phyloP scores from a whole-genome alignment of 2,888 invertebrate genomes.

The Sussaba pulchella region DNA sequence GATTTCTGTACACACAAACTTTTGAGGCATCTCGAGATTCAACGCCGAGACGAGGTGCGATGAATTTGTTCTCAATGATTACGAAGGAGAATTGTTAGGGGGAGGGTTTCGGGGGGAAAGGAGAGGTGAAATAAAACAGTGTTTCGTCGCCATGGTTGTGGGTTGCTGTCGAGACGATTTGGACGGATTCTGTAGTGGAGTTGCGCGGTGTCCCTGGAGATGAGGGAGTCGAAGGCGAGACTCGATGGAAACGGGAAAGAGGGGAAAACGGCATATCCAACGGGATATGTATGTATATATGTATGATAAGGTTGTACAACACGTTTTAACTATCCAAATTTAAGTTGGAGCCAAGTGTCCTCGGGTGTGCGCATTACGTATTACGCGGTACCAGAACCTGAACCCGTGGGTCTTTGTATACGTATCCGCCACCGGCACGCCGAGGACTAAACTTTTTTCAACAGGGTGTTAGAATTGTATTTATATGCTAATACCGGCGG shows the following conservation, averaged over 20 bases:
- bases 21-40: background rate
- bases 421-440: conserved; percentile 51
- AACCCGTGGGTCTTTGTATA: conserved; percentile 17
- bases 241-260: conserved; percentile 51
- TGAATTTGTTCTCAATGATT: conserved; percentile 25
- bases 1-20: background rate
- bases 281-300: conserved; percentile 11
- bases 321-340: conserved; percentile 77
- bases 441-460: conserved; percentile 73
- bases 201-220: conserved; percentile 18
- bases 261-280: conserved; percentile 62
- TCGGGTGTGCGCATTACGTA: conserved; percentile 62
- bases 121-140: conserved; percentile 5
- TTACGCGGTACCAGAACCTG: conserved; percentile 46
- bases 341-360: conserved; percentile 75
- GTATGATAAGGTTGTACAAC: conserved; percentile 68
- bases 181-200: conserved; percentile 2
- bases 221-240: conserved; percentile 27
- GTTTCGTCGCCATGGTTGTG: background rate
- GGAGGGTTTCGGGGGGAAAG: too few relatives aligned
- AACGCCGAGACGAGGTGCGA: background rate
- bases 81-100: conserved; percentile 13
- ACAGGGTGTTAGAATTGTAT: conserved; percentile 75
- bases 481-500: conserved; percentile 76
- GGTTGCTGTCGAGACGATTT: conserved; percentile 5